A percentile compares a stretch with the other conserved stretches of the same genome.
phyloP scores from a whole-genome alignment of 1,140 invertebrate genomes.

The Anastatus disparis region DNA sequence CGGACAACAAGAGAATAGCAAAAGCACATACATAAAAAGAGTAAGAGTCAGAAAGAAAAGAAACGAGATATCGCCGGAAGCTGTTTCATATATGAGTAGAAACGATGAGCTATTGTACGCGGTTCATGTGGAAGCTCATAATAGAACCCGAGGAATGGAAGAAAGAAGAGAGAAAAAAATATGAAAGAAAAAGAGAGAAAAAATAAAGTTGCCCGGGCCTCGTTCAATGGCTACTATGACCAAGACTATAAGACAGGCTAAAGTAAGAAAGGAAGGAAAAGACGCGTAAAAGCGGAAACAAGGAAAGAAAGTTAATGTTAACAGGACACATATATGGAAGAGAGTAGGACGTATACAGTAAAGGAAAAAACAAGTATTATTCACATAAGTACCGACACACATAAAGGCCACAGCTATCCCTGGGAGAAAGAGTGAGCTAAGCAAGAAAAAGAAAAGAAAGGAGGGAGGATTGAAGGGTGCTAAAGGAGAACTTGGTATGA shows the following conservation, averaged over 20 bases:
- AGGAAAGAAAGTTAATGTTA: too few species aligned
- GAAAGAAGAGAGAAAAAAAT: too few species aligned
- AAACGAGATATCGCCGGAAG: slow-evolving; percentile 54
- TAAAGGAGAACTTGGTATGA: neutral
- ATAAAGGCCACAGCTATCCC: too few species aligned
- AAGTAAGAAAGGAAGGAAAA: neutral
- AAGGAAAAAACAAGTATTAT: too few species aligned
- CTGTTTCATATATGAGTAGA: slow-evolving; percentile 52
- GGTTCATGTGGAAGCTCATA: slow-evolving; percentile 26
- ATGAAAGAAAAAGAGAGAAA: too few species aligned
- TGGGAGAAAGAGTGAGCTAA: neutral
- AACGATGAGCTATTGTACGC: slow-evolving; percentile 49
- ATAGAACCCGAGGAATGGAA: too few species aligned
- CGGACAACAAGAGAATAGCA: neutral
- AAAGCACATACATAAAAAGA: too few species aligned
- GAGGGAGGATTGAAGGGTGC: neutral
- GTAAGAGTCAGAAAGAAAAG: too few species aligned
- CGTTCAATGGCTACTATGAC: neutral
- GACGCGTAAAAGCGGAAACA: neutral
- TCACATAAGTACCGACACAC: too few species aligned
- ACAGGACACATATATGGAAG: too few species aligned
- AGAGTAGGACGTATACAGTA: too few species aligned
- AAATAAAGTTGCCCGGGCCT: neutral
- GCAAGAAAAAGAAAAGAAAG: neutral
- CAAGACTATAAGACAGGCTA: neutral